Conservation (phyloP, 2,888 invertebrate species). For the Anthrax anthrax region DNA sequence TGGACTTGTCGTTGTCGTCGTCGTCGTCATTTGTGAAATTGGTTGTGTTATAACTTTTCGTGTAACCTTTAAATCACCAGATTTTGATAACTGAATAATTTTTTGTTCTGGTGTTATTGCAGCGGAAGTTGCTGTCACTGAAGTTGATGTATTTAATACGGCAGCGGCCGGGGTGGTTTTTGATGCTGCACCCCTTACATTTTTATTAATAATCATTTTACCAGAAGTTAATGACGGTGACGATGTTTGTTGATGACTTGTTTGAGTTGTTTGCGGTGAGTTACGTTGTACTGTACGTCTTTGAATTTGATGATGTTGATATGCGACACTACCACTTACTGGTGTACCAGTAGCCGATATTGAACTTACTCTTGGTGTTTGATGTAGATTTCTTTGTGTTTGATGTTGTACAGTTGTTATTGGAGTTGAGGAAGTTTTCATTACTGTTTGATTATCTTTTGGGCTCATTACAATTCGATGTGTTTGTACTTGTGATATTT, state of each 20-base stretch:
- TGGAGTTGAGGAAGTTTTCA: conserved; percentile 5
- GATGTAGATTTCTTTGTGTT: background rate
- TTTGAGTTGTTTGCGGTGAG: background rate
- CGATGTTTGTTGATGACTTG: background rate
- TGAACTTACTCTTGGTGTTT: no score
- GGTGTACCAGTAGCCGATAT: no score
- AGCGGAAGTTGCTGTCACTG: conserved; percentile 4
- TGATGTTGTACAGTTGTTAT: conserved; percentile 12
- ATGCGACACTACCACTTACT: background rate
- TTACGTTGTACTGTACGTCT: background rate
- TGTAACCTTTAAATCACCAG: conserved; percentile 36
- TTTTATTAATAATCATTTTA: conserved; percentile 24
- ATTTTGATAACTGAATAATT: conserved; percentile 37
- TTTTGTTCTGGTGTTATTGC: conserved; percentile 31
- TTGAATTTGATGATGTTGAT: background rate
- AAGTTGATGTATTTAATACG: background rate
- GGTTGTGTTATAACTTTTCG: conserved; percentile 24
- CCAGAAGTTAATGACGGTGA: conserved; percentile 18
- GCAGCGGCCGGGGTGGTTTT: conserved; percentile 8
- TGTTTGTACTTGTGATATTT: conserved; percentile 7
- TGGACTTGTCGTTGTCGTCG: conserved; percentile 23
- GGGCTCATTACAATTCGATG: conserved; percentile 6
- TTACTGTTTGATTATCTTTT: conserved; percentile 7
- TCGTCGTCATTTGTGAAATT: background rate
- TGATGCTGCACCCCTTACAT: no score